Evolutionary conservation across 92 coral and sea anemone species (phyloP), one percentile per base, ranked within the genome.

Genomic region (Siderastrea siderea): DNA sequence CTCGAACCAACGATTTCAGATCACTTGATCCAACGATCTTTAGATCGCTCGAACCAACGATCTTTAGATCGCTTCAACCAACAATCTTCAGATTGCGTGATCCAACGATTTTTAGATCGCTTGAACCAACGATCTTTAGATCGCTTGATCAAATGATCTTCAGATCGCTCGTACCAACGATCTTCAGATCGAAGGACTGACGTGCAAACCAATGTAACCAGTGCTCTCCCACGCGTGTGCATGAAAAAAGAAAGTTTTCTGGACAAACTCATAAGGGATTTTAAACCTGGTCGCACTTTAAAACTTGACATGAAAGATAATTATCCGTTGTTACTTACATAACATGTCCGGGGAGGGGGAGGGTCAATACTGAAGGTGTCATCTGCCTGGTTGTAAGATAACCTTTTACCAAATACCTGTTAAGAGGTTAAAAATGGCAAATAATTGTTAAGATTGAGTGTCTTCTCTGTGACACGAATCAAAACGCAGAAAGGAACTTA

Each of bases 391-490:
- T 83, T 88, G 84, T 93, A 95, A 44, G 13, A 3, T 38, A 95
- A 83, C 12, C 90, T 83, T 77, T 92, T 93, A 73, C 96, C 95
- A 84, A 95, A 95, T 63, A 95, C 90, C 98, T 95, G 90, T 63
- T 26, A 11, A 8, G 73, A 49, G 44, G 54, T 11, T 14, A 54
- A 75, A 3, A 44, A 38, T 3, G 13, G 46, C 0, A 48, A 44
- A 14, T 58, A 54, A 49, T 5, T 1, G 6, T 16, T n/a, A 48
- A n/a, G 15, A 71, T 47, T 6, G 48, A 49, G 16, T 11, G 46
- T 44, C 52, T 46, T 38, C 43, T 70, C 1, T 70, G 75, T 15
- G 6, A 46, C 46, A 70, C n/a, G 50, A 64, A n/a, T 19, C 0
- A 64, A 0, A n/a, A n/a, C n/a, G 44, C n/a, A 26, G 38, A 26